A percentile compares a stretch with the other conserved stretches of the same genome.
These are phyloP conservation scores for Macroteleia sp. DNA, from an alignment of 2,888 invertebrate species.

Conservation along the genomic window DNA sequence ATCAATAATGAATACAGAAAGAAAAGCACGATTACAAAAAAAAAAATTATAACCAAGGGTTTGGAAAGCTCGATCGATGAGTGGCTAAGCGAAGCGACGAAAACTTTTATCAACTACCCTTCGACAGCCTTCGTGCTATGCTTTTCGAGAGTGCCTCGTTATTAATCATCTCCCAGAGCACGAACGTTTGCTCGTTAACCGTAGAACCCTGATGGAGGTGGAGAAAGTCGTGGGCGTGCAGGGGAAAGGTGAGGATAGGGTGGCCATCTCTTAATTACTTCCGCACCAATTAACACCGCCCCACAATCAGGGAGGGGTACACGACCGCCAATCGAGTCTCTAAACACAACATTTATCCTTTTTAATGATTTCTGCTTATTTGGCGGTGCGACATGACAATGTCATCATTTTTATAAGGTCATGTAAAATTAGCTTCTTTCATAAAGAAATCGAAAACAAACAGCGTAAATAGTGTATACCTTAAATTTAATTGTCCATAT, in stretches of 20 bases:
- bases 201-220: slow-evolving; percentile 65
- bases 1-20: slow-evolving; percentile 34
- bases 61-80: slow-evolving; percentile 56
- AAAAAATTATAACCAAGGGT: slow-evolving; percentile 48
- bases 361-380: slow-evolving; percentile 5
- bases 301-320: slow-evolving; percentile 72
- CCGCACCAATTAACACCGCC: slow-evolving; percentile 81
- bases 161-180: slow-evolving; percentile 81
- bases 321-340: slow-evolving; percentile 68
- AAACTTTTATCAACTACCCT: slow-evolving; percentile 77
- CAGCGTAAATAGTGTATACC: too few species aligned
- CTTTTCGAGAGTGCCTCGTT: slow-evolving; percentile 79
- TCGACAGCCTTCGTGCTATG: slow-evolving; percentile 72
- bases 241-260: slow-evolving; percentile 65
- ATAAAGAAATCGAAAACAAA: too few species aligned
- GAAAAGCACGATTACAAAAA: slow-evolving; percentile 33
- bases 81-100: slow-evolving; percentile 59
- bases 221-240: slow-evolving; percentile 60
- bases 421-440: too few species aligned
- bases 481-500: too few species aligned
- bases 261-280: slow-evolving; percentile 81
- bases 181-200: slow-evolving; percentile 77
- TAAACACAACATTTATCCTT: slow-evolving; percentile 55
- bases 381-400: too few species aligned
- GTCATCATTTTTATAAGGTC: too few species aligned